Evolutionary conservation across 2,888 invertebrate species (phyloP), one percentile per base, ranked within the genome.

Genomic region (Eupithecia subumbrata): DNA sequence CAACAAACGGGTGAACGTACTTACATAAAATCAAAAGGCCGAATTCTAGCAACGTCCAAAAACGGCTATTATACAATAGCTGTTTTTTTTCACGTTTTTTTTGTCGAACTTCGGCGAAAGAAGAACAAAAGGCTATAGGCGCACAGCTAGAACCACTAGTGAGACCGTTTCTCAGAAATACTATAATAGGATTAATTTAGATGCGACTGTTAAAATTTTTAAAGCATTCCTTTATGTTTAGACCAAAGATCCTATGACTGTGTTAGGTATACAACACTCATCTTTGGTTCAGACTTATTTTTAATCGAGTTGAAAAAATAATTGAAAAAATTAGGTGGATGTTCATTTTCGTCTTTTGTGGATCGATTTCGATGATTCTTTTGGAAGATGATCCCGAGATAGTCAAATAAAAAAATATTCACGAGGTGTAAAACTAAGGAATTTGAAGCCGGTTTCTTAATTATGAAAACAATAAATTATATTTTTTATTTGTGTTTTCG

Each of bases 181-280:
- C 64, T 56, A 2, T 45, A 67, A 67, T 67, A 56, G 43, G 71
- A 67, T 43, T 74, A 56, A 16, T 64, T 64, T 64, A 43, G n/a
- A 56, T 3, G 73, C 69, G 66, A 64, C 37, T 69, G 69, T 48
- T 56, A 22, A 2, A 9, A 56, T 56, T 56, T 64, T n/a, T 25
- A 74, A 52, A 30, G 74, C 70, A 56, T 56, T 56, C 52, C 52
- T 9, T 52, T n/a, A 52, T 14, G 14, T 45, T 45, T 40, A 40
- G 34, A 34, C 34, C 34, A 7, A 34, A 34, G 7, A 30, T 30
- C 30, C 30, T 30, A 30, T 30, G 30, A 30, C 30, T 30, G 3
- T 3, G 3, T 30, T 30, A 30, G 2, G 3, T 30, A 2, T 30
- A 30, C 30, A 30, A 30, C 30, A 30, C 30, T 2, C n/a, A 30